Conservation (phyloP, 1,140 invertebrate genomes). For the Euwallacea similis region DNA sequence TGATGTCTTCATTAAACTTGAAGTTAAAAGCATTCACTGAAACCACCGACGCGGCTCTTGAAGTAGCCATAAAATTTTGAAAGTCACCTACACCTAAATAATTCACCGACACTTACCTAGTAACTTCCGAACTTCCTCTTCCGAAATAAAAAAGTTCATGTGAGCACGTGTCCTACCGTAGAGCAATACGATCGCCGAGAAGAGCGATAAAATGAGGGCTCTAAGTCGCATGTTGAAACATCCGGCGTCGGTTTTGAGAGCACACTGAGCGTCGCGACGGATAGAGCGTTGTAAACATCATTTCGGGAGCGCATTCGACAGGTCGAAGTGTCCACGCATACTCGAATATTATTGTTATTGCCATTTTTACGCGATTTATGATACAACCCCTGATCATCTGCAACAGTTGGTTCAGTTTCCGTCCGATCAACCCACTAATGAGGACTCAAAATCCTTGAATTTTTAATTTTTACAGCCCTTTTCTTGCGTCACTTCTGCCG, state of each 20-base stretch:
- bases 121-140: conserved; percentile 74
- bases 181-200: conserved; percentile 13
- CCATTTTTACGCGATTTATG: conserved; percentile 16
- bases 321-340: conserved; percentile 33
- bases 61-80: too few species aligned
- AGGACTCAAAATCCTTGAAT: too few species aligned
- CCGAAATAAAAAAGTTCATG: conserved; percentile 76
- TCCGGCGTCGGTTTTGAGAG: conserved; percentile 24
- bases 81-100: too few species aligned
- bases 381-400: neutral
- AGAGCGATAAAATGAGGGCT: conserved; percentile 23
- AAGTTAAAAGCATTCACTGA: too few species aligned
- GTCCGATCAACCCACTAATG: neutral
- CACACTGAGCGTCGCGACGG: conserved; percentile 31
- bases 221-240: conserved; percentile 31
- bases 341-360: conserved; percentile 32
- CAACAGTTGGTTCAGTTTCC: conserved; percentile 2
- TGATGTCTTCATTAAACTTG: too few species aligned
- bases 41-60: too few species aligned
- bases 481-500: too few species aligned
- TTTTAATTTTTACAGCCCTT: too few species aligned
- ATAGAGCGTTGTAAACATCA: conserved; percentile 34
- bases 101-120: conserved; percentile 60
- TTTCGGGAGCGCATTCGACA: conserved; percentile 32
- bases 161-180: conserved; percentile 55